A percentile compares a stretch with the other conserved stretches of the same genome.
Conservation (phyloP, 92 coral and sea anemone species). For the Porites lobata region DNA sequence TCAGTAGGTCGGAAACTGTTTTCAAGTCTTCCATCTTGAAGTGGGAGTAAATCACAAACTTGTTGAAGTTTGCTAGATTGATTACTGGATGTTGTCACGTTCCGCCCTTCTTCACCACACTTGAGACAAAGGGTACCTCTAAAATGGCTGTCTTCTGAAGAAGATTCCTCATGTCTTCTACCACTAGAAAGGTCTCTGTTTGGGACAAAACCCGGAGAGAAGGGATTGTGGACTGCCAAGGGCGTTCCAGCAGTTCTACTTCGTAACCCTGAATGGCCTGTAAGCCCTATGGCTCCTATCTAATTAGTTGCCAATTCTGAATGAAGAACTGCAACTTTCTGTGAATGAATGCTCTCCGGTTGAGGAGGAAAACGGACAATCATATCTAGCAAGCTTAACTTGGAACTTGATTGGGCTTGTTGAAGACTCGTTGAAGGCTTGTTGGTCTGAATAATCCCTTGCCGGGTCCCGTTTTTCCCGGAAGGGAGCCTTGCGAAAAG, state of each 20-base stretch:
- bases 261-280: slow-evolving; percentile 25
- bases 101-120: slow-evolving; percentile 32
- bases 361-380: slow-evolving; percentile 15
- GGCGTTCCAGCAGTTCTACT: slow-evolving; percentile 5
- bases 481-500: slow-evolving; percentile 40
- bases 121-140: slow-evolving; percentile 10
- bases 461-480: slow-evolving; percentile 28
- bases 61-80: slow-evolving; percentile 27
- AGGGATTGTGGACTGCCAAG: slow-evolving; percentile 15
- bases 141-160: slow-evolving; percentile 33
- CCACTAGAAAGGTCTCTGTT: background rate
- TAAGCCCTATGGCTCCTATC: slow-evolving; percentile 41
- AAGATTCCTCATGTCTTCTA: slow-evolving; percentile 18
- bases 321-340: slow-evolving; percentile 26
- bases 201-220: background rate
- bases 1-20: slow-evolving; percentile 26
- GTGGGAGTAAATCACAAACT: slow-evolving; percentile 32
- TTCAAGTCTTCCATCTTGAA: slow-evolving; percentile 67
- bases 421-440: background rate
- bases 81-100: slow-evolving; percentile 53
- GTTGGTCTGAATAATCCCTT: slow-evolving; percentile 1
- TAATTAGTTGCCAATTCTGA: slow-evolving; percentile 23
- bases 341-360: slow-evolving; percentile 3
- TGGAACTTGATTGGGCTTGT: slow-evolving; percentile 1
- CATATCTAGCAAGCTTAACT: slow-evolving; percentile 13